phyloP scores from a whole-genome alignment of 1,140 invertebrate species.

The Drosophila miranda region DNA sequence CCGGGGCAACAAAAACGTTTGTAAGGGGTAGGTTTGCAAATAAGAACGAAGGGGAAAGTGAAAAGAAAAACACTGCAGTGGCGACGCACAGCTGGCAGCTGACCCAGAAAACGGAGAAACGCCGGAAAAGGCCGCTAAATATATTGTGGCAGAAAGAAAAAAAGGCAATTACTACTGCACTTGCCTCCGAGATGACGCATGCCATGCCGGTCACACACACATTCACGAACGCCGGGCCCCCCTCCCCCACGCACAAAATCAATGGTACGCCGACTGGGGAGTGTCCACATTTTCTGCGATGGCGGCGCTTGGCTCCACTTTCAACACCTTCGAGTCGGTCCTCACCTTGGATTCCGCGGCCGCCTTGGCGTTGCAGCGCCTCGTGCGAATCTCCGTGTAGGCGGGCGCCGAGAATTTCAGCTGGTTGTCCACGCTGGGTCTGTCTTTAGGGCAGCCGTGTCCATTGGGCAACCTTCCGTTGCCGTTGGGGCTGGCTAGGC shows the following conservation, averaged over 20 bases:
- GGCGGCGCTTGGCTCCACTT: slow-evolving; percentile 9
- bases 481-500: too few species aligned
- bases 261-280: slow-evolving; percentile 22
- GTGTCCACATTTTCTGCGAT: slow-evolving; percentile 16
- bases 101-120: slow-evolving; percentile 34
- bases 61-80: slow-evolving; percentile 39
- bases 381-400: slow-evolving; percentile 72
- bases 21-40: neutral
- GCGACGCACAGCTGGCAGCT: slow-evolving; percentile 22
- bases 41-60: slow-evolving; percentile 14
- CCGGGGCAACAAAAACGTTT: neutral
- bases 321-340: neutral
- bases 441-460: neutral
- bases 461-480: slow-evolving; percentile 1
- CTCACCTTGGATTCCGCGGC: slow-evolving; percentile 54
- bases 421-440: slow-evolving; percentile 30
- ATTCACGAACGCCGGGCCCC: neutral
- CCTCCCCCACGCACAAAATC: slow-evolving; percentile 10
- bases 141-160: neutral
- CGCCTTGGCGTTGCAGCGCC: slow-evolving; percentile 54
- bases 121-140: neutral
- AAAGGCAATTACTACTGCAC: too few species aligned
- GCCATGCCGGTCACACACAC: slow-evolving; percentile 3
- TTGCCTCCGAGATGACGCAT: slow-evolving; percentile 10
- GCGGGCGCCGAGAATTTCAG: slow-evolving; percentile 68